Evolutionary conservation across 1,140 invertebrate genomes (phyloP), one percentile per base, ranked within the genome.

Genomic region (Habropoda laboriosa): DNA sequence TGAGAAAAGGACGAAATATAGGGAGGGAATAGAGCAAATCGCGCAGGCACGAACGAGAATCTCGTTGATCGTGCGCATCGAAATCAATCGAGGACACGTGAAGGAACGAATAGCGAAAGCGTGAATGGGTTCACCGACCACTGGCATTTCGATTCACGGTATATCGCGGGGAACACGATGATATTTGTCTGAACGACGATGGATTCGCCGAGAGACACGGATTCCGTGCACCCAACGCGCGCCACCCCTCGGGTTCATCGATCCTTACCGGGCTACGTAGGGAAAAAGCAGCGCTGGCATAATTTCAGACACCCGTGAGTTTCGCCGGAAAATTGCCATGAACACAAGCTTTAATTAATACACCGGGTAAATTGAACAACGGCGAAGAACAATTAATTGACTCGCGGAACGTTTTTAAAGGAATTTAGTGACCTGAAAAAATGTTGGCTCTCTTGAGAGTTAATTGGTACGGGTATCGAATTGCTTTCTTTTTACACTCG

Each of bases 11-110:
- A 1, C 5, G 40, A 38, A 18, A n/a, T 8, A n/a, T n/a, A n/a
- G n/a, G 47, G 21, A 5, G 49, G n/a, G 12, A 10, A 2, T 51
- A 51, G n/a, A 53, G 16, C 24, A 58, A 58, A 78, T 67, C 55
- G 79, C 79, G 78, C 78, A 83, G 80, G 79, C 82, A 80, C 75
- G 21, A 61, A 12, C 68, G 30, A 64, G n/a, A 70, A 58, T 75
- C 70, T 85, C 64, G 80, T 83, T 81, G 51, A 40, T 88, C 80
- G 71, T 72, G 72, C 79, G 82, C 85, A 88, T 86, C 89, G 86
- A 88, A 88, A 71, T 84, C 67, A 81, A 77, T 79, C 42, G 32
- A n/a, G 51, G 30, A 38, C 21, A 53, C 45, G 55, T 13, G 66
- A 68, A 53, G 55, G 27, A 47, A 47, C 38, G 30, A 21, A 49